Evolutionary conservation across 2,113 vertebrate species (phyloP).

Genomic region (Hyla sarda): DNA sequence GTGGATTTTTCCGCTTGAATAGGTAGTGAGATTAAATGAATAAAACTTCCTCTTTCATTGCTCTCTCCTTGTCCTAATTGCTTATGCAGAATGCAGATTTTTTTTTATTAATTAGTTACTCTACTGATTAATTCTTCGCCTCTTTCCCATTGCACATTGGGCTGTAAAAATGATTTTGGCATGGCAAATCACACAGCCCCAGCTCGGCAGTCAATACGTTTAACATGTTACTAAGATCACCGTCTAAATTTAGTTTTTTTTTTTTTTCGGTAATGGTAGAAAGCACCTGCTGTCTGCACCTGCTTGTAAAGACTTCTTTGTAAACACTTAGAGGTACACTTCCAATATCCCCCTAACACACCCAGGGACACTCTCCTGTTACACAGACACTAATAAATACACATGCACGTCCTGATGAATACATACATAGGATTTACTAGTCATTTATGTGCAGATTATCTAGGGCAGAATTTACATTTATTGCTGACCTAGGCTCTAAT

Average conservation of each 20-base stretch:
- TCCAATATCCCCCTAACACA: neutral
- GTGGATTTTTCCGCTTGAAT: constrained; percentile 82
- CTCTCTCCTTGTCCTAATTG: constrained; percentile 85
- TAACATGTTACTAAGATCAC: constrained; percentile 82
- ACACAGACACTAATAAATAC: constrained; percentile 50
- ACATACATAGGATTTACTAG: neutral
- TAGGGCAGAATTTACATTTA: constrained; percentile 15
- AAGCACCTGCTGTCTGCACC: constrained; percentile 82
- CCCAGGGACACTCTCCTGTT: neutral
- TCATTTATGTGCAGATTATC: neutral
- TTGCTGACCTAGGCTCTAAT: neutral
- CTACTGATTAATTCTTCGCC: constrained; percentile 87
- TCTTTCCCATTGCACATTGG: constrained; percentile 90
- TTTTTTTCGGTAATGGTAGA: constrained; percentile 76
- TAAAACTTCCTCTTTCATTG: constrained; percentile 83
- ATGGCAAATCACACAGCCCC: constrained; percentile 62
- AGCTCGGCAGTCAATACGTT: constrained; percentile 77
- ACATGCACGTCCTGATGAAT: neutral
- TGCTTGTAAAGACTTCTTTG: constrained; percentile 59
- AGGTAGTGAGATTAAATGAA: constrained; percentile 83
- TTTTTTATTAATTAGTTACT: constrained; percentile 93
- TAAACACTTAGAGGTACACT: neutral
- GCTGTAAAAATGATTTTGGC: constrained; percentile 84
- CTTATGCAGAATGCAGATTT: constrained; percentile 95
- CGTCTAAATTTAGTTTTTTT: constrained; percentile 77